These are phyloP conservation scores for Campoletis sonorensis DNA, from an alignment of 1,140 invertebrate species.

Conservation along the genomic window DNA sequence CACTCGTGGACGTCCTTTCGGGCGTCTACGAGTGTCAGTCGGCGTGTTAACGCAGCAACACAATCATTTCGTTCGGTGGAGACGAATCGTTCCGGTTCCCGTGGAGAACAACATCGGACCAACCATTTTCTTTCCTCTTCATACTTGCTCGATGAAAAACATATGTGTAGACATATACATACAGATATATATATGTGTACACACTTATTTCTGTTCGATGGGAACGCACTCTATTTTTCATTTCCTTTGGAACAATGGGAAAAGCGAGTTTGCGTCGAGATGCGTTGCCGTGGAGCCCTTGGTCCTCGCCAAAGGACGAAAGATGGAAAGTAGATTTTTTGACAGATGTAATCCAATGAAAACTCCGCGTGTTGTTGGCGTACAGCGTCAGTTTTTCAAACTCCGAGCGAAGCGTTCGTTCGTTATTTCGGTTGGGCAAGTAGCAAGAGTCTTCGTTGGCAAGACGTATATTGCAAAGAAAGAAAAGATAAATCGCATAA, in stretches of 20 bases:
- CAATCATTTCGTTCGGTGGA: neutral
- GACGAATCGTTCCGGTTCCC: too few species aligned
- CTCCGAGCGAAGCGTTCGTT: neutral
- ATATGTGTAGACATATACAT: too few species aligned
- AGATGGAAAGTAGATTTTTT: too few species aligned
- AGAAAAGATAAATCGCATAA: neutral
- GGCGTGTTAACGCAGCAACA: neutral
- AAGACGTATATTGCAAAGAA: neutral
- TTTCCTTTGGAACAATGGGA: too few species aligned
- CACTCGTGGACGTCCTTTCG: slow-evolving; percentile 40
- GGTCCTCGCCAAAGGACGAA: too few species aligned
- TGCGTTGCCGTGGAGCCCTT: too few species aligned
- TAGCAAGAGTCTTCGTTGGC: neutral
- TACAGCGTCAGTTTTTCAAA: neutral
- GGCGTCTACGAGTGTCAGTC: slow-evolving; percentile 44
- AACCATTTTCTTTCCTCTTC: neutral
- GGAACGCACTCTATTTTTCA: too few species aligned
- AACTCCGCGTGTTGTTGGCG: neutral
- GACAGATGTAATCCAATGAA: too few species aligned
- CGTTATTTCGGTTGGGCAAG: neutral
- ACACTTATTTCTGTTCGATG: too few species aligned
- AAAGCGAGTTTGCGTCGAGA: too few species aligned
- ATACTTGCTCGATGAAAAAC: too few species aligned
- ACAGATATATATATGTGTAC: too few species aligned
- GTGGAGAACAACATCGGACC: neutral